A percentile compares a stretch with the other conserved stretches of the same genome.
Evolutionary conservation across 1,140 invertebrate species (phyloP).

Genomic region (honey bee (Apis mellifera)): Amel_HAv3.1 CM009946.2:2363501-2364000

Average conservation of each 20-base stretch:
- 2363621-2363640: background rate
- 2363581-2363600: too few relatives aligned
- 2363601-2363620: too few relatives aligned
- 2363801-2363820: slow-evolving; percentile 7
- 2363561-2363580: too few relatives aligned
- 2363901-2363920: slow-evolving; percentile 23
- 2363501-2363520: too few relatives aligned
- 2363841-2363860: slow-evolving; percentile 28
- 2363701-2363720: slow-evolving; percentile 47
- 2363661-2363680: background rate
- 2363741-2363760: slow-evolving; percentile 64
- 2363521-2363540: too few relatives aligned
- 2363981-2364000: slow-evolving; percentile 4
- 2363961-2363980: too few relatives aligned
- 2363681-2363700: slow-evolving; percentile 26
- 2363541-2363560: too few relatives aligned
- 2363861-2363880: background rate
- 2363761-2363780: slow-evolving; percentile 63
- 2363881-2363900: slow-evolving; percentile 22
- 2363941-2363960: too few relatives aligned
- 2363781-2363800: slow-evolving; percentile 36
- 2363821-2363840: background rate
- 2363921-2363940: slow-evolving; percentile 12
- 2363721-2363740: slow-evolving; percentile 64
- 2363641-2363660: background rate